Evolutionary conservation across 2,113 vertebrate genomes (phyloP).

Genomic region (Callaeas wilsoni): DNA sequence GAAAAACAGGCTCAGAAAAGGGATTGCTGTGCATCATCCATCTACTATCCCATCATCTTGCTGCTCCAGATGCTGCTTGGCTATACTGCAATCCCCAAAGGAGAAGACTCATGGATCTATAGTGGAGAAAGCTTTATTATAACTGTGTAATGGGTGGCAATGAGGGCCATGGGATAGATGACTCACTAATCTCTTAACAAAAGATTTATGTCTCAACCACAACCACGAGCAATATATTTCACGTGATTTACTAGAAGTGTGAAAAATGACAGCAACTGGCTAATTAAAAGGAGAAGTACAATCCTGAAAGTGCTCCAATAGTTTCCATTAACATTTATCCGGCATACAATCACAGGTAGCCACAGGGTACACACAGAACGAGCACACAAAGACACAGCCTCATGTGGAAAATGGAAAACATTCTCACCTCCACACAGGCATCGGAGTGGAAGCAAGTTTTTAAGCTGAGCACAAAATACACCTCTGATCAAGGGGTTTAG

Average conservation of each 20-base stretch:
- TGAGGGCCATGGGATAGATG: neutral
- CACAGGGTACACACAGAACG: fast-evolving
- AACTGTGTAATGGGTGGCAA: neutral
- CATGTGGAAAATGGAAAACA: neutral
- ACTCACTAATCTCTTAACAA: neutral
- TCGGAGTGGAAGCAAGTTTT: neutral
- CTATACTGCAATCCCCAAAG: neutral
- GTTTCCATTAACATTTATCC: neutral
- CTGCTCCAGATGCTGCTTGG: neutral
- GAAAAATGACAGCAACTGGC: neutral
- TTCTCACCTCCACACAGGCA: neutral
- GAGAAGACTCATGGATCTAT: neutral
- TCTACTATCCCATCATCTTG: neutral
- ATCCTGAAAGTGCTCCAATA: neutral
- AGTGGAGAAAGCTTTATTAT: neutral
- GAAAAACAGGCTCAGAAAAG: neutral
- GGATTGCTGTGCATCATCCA: fast-evolving
- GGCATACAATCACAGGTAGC: neutral
- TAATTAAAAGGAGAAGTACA: neutral
- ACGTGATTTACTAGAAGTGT: neutral
- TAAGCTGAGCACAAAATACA: neutral
- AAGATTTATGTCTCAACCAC: neutral
- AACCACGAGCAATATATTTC: neutral
- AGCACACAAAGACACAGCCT: neutral
- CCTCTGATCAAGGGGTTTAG: neutral